Evolutionary conservation across 2,797 vertebrate species (phyloP).

Genomic region (Tamandua tetradactyla): DNA sequence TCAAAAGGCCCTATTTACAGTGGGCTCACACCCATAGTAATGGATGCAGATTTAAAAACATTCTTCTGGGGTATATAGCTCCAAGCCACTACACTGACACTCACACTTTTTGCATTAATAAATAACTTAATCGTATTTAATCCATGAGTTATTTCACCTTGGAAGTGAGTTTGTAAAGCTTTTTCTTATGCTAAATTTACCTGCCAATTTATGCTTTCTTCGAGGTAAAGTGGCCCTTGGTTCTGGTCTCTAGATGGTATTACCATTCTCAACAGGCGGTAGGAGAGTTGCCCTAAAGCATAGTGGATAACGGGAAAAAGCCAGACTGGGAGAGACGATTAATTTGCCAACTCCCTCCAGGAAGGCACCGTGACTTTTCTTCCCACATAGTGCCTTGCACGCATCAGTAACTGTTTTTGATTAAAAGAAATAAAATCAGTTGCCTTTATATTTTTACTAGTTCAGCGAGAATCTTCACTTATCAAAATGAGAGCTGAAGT

Average conservation of each 20-base stretch:
- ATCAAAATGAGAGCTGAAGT: neutral
- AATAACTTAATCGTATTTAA: neutral
- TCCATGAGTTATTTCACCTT: neutral
- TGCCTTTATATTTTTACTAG: neutral
- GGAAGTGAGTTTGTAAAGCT: neutral
- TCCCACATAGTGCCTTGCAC: neutral
- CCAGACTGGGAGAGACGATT: neutral
- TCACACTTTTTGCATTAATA: neutral
- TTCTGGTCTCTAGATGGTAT: neutral
- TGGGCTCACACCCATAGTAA: too few species aligned
- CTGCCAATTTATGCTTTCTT: neutral
- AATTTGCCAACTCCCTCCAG: neutral
- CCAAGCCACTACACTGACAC: too few species aligned
- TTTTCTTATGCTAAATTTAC: neutral
- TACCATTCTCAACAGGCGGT: neutral
- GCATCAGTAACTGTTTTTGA: neutral
- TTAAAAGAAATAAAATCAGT: neutral
- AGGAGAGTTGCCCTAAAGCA: neutral
- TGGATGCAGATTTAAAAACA: too few species aligned
- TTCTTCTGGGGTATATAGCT: too few species aligned
- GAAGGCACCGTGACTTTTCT: neutral
- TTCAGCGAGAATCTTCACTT: slow-evolving; percentile 15
- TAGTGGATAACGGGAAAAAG: neutral
- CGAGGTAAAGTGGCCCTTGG: too few species aligned
- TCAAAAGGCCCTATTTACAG: too few species aligned